These are phyloP conservation scores for Branchipolynoe longqiensis DNA, from an alignment of 2,888 invertebrate species.

Conservation along the genomic window DNA sequence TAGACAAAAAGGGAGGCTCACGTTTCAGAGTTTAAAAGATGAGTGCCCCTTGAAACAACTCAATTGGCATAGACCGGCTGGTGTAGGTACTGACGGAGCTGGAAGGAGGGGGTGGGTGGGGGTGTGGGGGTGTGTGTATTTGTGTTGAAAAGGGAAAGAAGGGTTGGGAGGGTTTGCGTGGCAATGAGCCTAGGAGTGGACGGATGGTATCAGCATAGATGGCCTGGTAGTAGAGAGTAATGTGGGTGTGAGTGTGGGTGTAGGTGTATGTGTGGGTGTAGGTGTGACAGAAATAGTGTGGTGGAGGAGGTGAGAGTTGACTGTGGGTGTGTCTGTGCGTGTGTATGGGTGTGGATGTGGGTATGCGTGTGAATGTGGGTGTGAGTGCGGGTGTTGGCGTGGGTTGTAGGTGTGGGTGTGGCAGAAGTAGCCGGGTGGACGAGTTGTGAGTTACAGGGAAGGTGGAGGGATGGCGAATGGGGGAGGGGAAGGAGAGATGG, in stretches of 20 bases:
- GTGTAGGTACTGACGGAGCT: neutral
- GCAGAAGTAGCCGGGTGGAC: no score
- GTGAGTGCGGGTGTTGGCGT: no score
- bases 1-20: slow-evolving; percentile 20
- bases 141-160: neutral
- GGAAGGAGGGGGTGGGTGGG: neutral
- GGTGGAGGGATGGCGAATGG: no score
- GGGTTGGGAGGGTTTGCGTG: neutral
- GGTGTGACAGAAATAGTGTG: no score
- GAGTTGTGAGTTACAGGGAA: no score
- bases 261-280: neutral
- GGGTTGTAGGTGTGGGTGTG: no score
- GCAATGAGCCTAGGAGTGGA: neutral
- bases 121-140: neutral
- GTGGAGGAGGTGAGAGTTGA: no score
- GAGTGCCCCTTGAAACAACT: slow-evolving; percentile 25
- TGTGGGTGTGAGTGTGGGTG: neutral
- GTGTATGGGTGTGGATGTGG: no score
- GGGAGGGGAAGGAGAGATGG: no score
- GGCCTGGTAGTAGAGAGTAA: neutral
- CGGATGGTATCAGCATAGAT: neutral
- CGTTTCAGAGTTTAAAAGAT: slow-evolving; percentile 15
- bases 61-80: neutral
- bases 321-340: no score
- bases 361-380: no score